Evolutionary conservation across 2,888 invertebrate species (phyloP), one percentile per base, ranked within the genome.

Genomic region (Escarpia spicata): DNA sequence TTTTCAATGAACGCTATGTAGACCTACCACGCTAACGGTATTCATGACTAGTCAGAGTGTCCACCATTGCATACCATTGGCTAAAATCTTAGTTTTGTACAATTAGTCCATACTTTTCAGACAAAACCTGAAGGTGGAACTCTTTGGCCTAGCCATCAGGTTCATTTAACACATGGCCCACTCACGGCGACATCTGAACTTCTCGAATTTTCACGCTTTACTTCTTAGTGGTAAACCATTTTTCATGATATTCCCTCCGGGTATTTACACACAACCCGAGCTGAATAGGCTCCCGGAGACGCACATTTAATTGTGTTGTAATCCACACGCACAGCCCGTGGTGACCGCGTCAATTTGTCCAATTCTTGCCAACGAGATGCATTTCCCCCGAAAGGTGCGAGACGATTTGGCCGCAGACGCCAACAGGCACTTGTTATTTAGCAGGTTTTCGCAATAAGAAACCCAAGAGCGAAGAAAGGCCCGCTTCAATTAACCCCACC

Each of bases 391-490:
- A 75, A 26, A 75, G n/a, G 75, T 75, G n/a, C 6, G 75, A 75
- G 75, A 75, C n/a, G 75, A 75, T 26, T 75, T 75, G 75, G 75
- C 75, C 19, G 75, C 75, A 26, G 26, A 19, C 75, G 75, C 75
- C 6, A 75, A 75, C 75, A 75, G 75, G 75, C 75, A n/a, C 75
- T 75, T 75, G 75, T 75, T 75, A 75, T 75, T 75, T 75, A 75
- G 75, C 75, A 75, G 75, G 75, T 75, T 75, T 75, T 75, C 75
- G 75, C 19, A 75, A 75, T 75, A 75, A 75, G 75, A 75, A 75
- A 75, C 75, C 75, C 75, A 75, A 75, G 75, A 75, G 75, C 75
- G 75, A 75, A 75, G 75, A 75, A 75, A 75, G 75, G 75, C 75
- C 75, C 75, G 26, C 75, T 75, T 75, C 75, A 75, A 75, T 75